Conservation (phyloP, 1,140 invertebrate species). For the Chironomus tepperi region DNA sequence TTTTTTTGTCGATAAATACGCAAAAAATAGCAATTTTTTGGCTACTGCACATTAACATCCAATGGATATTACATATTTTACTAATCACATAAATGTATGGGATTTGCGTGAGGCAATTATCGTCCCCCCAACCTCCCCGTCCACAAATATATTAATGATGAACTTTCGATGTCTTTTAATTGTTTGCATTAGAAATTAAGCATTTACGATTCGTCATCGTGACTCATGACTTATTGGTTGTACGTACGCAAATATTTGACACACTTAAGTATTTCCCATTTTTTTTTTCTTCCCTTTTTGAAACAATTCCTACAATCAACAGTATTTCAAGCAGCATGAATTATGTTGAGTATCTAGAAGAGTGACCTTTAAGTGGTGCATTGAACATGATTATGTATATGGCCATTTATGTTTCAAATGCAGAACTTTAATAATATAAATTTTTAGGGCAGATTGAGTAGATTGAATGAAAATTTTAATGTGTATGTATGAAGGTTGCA, state of each 20-base stretch:
- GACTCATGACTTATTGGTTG: neutral
- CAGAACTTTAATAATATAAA: no score
- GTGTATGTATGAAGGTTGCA: no score
- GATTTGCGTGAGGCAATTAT: neutral
- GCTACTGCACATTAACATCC: neutral
- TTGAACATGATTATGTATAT: no score
- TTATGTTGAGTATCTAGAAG: no score
- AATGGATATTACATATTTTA: conserved; percentile 14
- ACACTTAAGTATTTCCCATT: neutral
- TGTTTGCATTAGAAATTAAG: neutral
- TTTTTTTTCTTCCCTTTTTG: neutral
- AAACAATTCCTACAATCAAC: neutral
- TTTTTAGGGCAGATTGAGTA: no score
- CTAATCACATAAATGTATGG: neutral
- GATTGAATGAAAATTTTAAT: no score
- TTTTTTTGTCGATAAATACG: no score
- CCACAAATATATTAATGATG: neutral
- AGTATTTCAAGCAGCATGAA: neutral
- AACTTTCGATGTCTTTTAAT: neutral
- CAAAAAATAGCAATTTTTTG: neutral
- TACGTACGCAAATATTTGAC: conserved; percentile 7
- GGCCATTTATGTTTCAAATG: no score
- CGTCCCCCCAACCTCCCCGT: neutral
- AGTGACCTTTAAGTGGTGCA: no score
- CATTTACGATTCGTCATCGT: neutral